Evolutionary conservation across 2,797 vertebrate genomes (phyloP).

Genomic region (Scleropages formosus): DNA sequence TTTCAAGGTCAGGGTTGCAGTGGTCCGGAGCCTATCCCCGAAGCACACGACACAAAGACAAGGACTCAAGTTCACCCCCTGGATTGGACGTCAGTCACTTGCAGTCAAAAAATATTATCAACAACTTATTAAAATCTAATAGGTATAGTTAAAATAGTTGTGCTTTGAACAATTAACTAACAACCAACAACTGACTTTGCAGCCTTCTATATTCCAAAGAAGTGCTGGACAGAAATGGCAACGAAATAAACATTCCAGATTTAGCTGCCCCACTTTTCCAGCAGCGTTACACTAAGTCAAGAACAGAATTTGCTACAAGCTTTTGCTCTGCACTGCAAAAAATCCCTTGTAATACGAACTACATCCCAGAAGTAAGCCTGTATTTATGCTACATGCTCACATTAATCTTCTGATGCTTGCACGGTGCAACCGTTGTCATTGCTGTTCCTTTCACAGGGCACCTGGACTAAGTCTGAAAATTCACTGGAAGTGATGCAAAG

Average conservation of each 20-base stretch:
- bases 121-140: too few species aligned
- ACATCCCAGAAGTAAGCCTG: not conserved
- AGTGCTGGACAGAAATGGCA: too few species aligned
- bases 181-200: too few species aligned
- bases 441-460: slow-evolving; percentile 2
- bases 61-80: too few species aligned
- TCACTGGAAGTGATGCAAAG: not conserved
- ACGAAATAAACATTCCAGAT: too few species aligned
- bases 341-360: slow-evolving; percentile 12
- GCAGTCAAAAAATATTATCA: too few species aligned
- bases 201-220: too few species aligned
- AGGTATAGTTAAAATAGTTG: too few species aligned
- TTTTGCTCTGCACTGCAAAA: not conserved
- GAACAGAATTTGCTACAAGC: not conserved
- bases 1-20: not conserved
- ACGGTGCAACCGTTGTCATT: not conserved
- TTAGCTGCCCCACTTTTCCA: not conserved
- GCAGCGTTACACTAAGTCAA: not conserved
- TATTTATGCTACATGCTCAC: not conserved
- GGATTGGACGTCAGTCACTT: too few species aligned
- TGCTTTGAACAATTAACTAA: too few species aligned
- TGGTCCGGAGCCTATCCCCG: too few species aligned
- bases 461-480: not conserved
- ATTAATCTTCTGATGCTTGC: not conserved
- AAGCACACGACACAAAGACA: too few species aligned